These are phyloP conservation scores for Pyrocoelia pectoralis DNA, from an alignment of 2,888 invertebrate genomes.

Conservation along the genomic window DNA sequence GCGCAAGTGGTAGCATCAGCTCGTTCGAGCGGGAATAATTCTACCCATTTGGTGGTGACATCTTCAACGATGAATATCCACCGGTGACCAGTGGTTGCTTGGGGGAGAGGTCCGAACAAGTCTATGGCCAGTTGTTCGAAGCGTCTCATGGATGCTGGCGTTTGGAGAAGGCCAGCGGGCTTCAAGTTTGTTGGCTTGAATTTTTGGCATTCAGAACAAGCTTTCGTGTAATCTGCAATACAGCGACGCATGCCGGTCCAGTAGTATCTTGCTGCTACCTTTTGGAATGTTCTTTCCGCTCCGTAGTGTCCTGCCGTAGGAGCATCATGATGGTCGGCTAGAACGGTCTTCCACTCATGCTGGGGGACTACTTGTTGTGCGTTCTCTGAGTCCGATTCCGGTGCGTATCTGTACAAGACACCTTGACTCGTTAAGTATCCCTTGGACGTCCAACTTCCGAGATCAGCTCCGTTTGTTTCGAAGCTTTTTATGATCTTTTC, in stretches of 20 bases:
- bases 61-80: conserved; percentile 45
- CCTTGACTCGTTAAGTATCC: too few relatives aligned
- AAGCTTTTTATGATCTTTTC: not conserved
- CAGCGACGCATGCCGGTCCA: not conserved
- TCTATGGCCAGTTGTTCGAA: conserved; percentile 50
- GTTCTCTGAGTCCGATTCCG: not conserved
- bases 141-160: conserved; percentile 33
- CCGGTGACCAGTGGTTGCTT: conserved; percentile 11
- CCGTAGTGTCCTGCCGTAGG: conserved; percentile 4
- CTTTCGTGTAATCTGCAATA: too few relatives aligned
- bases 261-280: not conserved
- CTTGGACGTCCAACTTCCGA: too few relatives aligned
- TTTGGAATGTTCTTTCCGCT: not conserved
- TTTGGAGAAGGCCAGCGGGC: conserved; percentile 49
- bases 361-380: not conserved
- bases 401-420: not conserved
- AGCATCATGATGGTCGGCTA: too few relatives aligned
- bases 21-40: conserved; percentile 40
- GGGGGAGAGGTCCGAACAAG: conserved; percentile 41
- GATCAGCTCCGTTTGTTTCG: too few relatives aligned
- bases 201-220: too few relatives aligned
- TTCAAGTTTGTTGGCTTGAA: conserved; percentile 42
- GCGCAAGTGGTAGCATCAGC: conserved; percentile 40
- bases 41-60: conserved; percentile 42
- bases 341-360: too few relatives aligned